Evolutionary conservation across 2,888 invertebrate species (phyloP).

Genomic region (Thelaira solivaga): DNA sequence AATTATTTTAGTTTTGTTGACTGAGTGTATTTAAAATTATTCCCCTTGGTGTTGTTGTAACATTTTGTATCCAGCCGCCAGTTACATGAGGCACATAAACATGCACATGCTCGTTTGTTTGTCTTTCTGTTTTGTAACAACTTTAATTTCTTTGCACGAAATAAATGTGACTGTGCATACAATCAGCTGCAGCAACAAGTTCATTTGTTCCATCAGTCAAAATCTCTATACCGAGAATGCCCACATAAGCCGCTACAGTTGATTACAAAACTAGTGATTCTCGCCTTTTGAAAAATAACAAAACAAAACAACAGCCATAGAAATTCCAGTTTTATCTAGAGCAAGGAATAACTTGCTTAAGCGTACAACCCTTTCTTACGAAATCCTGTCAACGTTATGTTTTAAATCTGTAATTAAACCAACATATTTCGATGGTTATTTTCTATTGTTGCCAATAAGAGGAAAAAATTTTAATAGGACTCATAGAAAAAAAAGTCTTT

Average conservation of each 20-base stretch:
- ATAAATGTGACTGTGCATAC: constrained; percentile 63
- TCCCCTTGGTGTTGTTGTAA: neutral
- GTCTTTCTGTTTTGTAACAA: constrained; percentile 59
- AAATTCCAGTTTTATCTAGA: too few species aligned
- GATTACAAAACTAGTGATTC: constrained; percentile 15
- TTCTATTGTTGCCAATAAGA: too few species aligned
- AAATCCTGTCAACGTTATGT: too few species aligned
- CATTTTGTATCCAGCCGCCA: neutral
- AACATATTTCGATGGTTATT: too few species aligned
- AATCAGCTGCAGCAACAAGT: constrained; percentile 61
- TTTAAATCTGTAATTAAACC: too few species aligned
- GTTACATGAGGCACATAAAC: too few species aligned
- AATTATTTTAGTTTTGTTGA: too few species aligned
- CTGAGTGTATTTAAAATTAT: neutral
- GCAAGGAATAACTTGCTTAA: too few species aligned
- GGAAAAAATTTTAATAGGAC: too few species aligned
- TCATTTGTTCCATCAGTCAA: constrained; percentile 60
- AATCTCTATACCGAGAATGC: constrained; percentile 1
- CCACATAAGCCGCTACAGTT: constrained; percentile 9
- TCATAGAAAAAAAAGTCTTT: too few species aligned
- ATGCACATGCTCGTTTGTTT: constrained; percentile 48
- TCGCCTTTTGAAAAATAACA: neutral
- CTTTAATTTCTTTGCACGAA: constrained; percentile 59
- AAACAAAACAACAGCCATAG: neutral
- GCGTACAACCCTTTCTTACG: too few species aligned